Conservation (phyloP, 1,140 invertebrate genomes). For the Brachionus paranguensis region DNA sequence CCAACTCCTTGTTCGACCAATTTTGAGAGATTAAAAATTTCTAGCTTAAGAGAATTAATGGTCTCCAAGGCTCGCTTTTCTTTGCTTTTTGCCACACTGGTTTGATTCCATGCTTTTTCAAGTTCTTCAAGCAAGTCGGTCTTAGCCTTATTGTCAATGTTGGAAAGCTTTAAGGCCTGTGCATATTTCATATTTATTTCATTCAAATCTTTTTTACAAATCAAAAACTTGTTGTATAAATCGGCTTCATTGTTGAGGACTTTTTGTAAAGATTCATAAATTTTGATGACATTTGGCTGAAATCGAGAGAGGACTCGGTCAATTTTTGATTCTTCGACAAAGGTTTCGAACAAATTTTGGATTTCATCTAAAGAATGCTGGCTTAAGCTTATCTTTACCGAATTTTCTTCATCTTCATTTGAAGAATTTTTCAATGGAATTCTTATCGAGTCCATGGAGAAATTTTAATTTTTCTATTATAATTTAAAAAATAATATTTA, state of each 20-base stretch:
- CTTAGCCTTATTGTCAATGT: slow-evolving; percentile 1
- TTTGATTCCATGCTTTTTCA: slow-evolving; percentile 58
- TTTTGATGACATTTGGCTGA: not conserved
- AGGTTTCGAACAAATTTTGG: not conserved
- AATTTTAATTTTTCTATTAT: not conserved
- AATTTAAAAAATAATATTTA: too few relatives aligned
- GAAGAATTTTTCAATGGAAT: not conserved
- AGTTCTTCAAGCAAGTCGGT: slow-evolving; percentile 50
- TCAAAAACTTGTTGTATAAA: not conserved
- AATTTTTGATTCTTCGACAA: slow-evolving; percentile 13
- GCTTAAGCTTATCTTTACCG: not conserved
- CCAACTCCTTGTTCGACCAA: slow-evolving; percentile 55
- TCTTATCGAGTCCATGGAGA: not conserved
- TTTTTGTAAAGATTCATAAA: slow-evolving; percentile 14
- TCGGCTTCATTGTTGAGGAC: slow-evolving; percentile 1
- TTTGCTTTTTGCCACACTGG: slow-evolving; percentile 56
- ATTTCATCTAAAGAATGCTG: not conserved
- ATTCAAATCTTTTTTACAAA: not conserved
- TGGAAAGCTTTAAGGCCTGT: not conserved
- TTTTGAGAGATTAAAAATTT: slow-evolving; percentile 56
- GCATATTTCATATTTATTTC: not conserved
- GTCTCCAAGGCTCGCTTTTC: slow-evolving; percentile 55
- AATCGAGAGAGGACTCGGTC: not conserved
- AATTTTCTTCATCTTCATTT: not conserved
- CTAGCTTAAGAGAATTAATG: slow-evolving; percentile 54